These are phyloP conservation scores for Pangasius sanitwongsei DNA, from an alignment of 2,797 vertebrate species.

Conservation along the genomic window DNA sequence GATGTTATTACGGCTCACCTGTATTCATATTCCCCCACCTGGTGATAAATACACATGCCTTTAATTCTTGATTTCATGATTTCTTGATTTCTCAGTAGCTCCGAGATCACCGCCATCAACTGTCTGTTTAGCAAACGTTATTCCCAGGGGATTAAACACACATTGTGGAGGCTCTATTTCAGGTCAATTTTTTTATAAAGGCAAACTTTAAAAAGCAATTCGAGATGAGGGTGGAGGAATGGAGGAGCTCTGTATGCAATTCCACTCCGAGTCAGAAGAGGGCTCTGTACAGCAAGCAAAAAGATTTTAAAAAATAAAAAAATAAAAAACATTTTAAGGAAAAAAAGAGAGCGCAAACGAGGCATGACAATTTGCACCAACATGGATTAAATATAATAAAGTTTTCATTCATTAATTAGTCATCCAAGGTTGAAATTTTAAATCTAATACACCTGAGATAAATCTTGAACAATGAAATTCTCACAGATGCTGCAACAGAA, in stretches of 20 bases:
- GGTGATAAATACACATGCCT: constrained; percentile 8
- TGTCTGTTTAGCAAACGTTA: constrained; percentile 34
- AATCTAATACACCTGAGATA: neutral
- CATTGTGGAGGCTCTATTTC: constrained; percentile 46
- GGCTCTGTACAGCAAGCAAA: constrained; percentile 59
- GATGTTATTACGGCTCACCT: neutral
- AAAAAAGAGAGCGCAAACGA: neutral
- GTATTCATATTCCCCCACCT: neutral
- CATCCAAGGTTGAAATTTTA: neutral
- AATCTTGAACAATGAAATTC: neutral
- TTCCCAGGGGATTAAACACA: constrained; percentile 38
- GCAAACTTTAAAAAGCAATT: constrained; percentile 39
- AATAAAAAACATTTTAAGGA: neutral
- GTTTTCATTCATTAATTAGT: neutral
- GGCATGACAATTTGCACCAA: constrained; percentile 43
- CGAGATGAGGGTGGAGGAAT: constrained; percentile 19
- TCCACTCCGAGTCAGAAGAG: constrained; percentile 50
- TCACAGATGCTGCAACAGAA: neutral
- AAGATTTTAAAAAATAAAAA: constrained; percentile 2
- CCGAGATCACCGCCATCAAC: constrained; percentile 31
- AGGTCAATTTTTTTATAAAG: constrained; percentile 49
- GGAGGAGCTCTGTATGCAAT: constrained; percentile 51
- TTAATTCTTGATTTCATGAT: neutral
- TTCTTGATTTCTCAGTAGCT: constrained; percentile 10
- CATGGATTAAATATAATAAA: neutral